These are phyloP conservation scores for Strigamia crassipes DNA, from an alignment of 2,888 invertebrate genomes.

Conservation along the genomic window DNA sequence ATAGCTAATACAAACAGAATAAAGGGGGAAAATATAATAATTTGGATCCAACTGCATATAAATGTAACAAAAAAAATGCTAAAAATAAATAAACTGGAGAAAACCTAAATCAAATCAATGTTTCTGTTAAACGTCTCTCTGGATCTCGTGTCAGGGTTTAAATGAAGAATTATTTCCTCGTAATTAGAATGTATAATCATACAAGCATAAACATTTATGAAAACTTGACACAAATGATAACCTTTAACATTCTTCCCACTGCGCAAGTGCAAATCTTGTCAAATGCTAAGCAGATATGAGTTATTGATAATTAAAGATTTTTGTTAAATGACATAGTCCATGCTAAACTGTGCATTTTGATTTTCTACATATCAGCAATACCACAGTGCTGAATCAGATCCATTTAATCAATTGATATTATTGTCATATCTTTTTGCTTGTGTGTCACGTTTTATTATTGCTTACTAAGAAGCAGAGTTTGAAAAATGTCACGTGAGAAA, in stretches of 20 bases:
- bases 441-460: not conserved
- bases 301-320: no score
- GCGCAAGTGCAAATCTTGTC: not conserved
- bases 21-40: constrained; percentile 15
- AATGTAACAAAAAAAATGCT: not conserved
- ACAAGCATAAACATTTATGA: not conserved
- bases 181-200: not conserved
- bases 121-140: not conserved
- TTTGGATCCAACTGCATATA: not conserved
- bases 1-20: constrained; percentile 58
- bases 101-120: not conserved
- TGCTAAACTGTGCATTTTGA: no score
- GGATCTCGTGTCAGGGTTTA: not conserved
- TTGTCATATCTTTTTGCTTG: not conserved
- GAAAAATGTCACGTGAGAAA: constrained; percentile 4
- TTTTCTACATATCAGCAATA: no score
- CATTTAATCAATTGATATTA: not conserved
- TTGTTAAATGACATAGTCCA: no score
- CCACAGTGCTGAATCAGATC: not conserved
- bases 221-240: not conserved
- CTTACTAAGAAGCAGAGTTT: not conserved
- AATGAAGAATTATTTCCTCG: not conserved
- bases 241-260: not conserved
- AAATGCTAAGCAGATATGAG: no score
- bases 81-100: not conserved